phyloP scores from a whole-genome alignment of 2,113 vertebrate genomes.

The Heliornis fulica region DNA sequence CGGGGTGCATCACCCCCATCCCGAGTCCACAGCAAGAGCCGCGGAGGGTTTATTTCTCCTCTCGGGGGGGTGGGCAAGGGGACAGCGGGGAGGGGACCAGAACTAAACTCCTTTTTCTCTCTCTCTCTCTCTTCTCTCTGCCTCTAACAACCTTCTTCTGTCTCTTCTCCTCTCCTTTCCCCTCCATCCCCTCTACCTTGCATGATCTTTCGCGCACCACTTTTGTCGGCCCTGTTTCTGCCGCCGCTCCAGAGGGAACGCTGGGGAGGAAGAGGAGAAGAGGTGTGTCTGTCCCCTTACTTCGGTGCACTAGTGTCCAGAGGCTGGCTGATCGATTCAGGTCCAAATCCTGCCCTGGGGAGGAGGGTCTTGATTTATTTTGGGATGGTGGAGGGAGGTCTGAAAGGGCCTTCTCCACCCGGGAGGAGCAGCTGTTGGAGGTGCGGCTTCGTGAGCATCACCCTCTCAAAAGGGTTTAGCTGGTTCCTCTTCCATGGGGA shows the following conservation, averaged over 20 bases:
- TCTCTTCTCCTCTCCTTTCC: slow-evolving; percentile 57
- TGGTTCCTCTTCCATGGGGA: background rate
- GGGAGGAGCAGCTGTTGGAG: rapidly evolving
- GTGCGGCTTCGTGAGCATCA: rapidly evolving
- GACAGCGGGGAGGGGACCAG: background rate
- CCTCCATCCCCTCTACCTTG: slow-evolving; percentile 70
- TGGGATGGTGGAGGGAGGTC: too few species aligned
- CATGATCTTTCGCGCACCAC: slow-evolving; percentile 80
- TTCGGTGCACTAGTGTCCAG: background rate
- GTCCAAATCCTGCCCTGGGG: slow-evolving; percentile 3
- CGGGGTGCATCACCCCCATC: background rate
- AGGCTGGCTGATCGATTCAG: background rate
- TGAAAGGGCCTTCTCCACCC: rapidly evolving
- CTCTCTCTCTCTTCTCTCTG: slow-evolving; percentile 16
- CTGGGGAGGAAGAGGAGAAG: slow-evolving; percentile 91
- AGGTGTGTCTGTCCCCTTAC: slow-evolving; percentile 85
- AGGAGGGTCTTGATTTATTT: too few species aligned
- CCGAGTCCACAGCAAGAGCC: background rate
- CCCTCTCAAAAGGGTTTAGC: background rate
- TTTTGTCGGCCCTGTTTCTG: slow-evolving; percentile 88
- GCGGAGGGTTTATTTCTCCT: background rate
- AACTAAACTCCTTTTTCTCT: slow-evolving; percentile 58
- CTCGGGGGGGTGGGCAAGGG: background rate
- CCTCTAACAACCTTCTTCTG: slow-evolving; percentile 30
- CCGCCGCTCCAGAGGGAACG: slow-evolving; percentile 89